These are phyloP conservation scores for Luidia sarsii DNA, from an alignment of 53 echinoderm and acorn worm genomes.

Conservation along the genomic window DNA sequence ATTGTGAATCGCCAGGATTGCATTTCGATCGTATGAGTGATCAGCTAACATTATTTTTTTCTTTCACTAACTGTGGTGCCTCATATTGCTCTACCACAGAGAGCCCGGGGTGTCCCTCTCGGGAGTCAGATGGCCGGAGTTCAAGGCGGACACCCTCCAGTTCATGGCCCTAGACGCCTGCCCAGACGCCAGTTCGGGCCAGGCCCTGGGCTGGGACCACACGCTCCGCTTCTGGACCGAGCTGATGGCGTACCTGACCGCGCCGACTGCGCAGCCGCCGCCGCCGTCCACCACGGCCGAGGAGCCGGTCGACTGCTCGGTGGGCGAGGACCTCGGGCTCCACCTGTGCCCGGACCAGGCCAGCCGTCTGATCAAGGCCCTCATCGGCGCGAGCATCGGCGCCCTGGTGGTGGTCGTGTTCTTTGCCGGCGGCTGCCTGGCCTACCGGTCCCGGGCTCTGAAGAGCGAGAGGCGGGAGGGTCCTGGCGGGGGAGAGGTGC, in stretches of 20 bases:
- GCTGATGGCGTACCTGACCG: slow-evolving; percentile 9
- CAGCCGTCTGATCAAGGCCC: neutral
- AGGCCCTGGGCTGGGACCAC: slow-evolving; percentile 9
- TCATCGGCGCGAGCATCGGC: slow-evolving; percentile 8
- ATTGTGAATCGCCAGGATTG: too few relatives aligned
- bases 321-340: slow-evolving; percentile 32
- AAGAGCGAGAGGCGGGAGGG: neutral
- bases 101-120: slow-evolving; percentile 17
- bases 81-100: too few relatives aligned
- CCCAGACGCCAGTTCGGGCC: slow-evolving; percentile 3
- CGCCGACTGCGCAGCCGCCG: neutral
- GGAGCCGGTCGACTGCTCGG: neutral
- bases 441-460: neutral
- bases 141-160: neutral
- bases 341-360: neutral
- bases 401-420: neutral
- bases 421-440: slow-evolving; percentile 7
- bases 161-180: slow-evolving; percentile 28
- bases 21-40: too few relatives aligned
- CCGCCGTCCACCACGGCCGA: neutral
- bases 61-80: too few relatives aligned
- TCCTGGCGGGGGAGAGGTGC: too few relatives aligned
- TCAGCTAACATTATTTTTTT: too few relatives aligned
- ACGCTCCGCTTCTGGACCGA: slow-evolving; percentile 43
- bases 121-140: slow-evolving; percentile 38